Conservation (phyloP, 2,113 vertebrate species). For the Felis chaus region DNA sequence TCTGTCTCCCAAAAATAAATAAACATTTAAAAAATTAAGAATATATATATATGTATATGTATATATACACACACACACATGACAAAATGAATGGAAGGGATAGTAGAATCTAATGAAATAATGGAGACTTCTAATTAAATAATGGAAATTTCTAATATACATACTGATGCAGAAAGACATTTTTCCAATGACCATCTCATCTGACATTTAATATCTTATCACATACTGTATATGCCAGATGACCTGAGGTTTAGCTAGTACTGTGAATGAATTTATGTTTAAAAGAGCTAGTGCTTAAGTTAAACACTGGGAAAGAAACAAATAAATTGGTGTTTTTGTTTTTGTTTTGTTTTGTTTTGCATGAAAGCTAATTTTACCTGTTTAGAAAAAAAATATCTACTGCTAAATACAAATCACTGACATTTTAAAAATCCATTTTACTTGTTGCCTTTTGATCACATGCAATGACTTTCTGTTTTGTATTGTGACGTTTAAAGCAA, state of each 20-base stretch:
- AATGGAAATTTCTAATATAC: background rate
- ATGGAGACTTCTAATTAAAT: background rate
- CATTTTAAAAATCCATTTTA: conserved; percentile 50
- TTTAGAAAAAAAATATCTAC: conserved; percentile 47
- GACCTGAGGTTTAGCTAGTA: background rate
- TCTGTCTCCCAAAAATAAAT: no score
- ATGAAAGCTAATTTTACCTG: conserved; percentile 38
- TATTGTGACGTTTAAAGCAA: conserved; percentile 70
- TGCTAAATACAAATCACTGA: conserved; percentile 40
- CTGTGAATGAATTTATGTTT: background rate
- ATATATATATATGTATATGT: no score
- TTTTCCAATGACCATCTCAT: background rate
- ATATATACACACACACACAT: background rate
- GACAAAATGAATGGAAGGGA: background rate
- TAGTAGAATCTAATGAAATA: background rate
- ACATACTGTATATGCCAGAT: background rate
- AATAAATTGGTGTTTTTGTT: background rate
- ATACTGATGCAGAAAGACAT: background rate
- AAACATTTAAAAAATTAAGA: no score
- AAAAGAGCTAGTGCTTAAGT: background rate
- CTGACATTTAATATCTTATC: background rate
- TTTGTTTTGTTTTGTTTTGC: conserved; percentile 57
- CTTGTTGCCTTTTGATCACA: conserved; percentile 63
- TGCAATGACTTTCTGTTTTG: conserved; percentile 48
- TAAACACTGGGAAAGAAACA: background rate